These are phyloP conservation scores for Globodera rostochiensis DNA, from an alignment of 1,140 invertebrate species.

Conservation along the genomic window DNA sequence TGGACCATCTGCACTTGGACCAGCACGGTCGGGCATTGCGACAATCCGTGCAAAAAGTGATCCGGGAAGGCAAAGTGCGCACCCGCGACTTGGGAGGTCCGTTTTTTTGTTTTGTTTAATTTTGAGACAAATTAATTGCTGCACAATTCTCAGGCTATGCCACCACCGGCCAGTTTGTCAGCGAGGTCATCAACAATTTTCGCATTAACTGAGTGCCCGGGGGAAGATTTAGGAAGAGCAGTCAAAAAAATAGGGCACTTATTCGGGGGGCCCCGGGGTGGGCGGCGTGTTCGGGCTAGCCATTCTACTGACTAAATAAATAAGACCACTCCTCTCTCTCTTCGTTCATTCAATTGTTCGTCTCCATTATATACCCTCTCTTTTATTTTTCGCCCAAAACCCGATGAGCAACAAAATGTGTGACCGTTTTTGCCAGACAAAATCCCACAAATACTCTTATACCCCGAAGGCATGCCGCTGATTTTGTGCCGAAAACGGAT, in stretches of 20 bases:
- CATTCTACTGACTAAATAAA: too few relatives aligned
- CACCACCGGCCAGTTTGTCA: constrained; percentile 84
- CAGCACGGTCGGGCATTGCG: constrained; percentile 83
- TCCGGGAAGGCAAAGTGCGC: constrained; percentile 84
- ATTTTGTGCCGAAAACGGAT: too few relatives aligned
- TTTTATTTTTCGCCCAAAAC: too few relatives aligned
- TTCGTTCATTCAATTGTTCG: too few relatives aligned
- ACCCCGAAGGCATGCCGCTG: too few relatives aligned
- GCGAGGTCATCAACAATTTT: constrained; percentile 79
- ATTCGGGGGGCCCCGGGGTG: too few relatives aligned
- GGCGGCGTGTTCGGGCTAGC: too few relatives aligned
- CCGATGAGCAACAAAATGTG: too few relatives aligned
- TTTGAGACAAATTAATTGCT: neutral
- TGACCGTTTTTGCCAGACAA: too few relatives aligned
- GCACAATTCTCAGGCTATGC: constrained; percentile 46
- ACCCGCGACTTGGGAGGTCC: constrained; percentile 57
- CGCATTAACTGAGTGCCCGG: neutral
- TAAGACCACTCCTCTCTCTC: too few relatives aligned
- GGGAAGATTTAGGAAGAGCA: neutral
- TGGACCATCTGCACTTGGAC: constrained; percentile 88
- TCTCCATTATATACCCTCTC: too few relatives aligned
- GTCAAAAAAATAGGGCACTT: neutral
- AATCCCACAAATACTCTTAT: too few relatives aligned
- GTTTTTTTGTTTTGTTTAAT: neutral
- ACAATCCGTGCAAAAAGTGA: constrained; percentile 83